A percentile compares a stretch with the other conserved stretches of the same genome.
These are phyloP conservation scores for Xiphophorus hellerii DNA, from an alignment of 2,113 vertebrate species.

Conservation along the genomic window DNA sequence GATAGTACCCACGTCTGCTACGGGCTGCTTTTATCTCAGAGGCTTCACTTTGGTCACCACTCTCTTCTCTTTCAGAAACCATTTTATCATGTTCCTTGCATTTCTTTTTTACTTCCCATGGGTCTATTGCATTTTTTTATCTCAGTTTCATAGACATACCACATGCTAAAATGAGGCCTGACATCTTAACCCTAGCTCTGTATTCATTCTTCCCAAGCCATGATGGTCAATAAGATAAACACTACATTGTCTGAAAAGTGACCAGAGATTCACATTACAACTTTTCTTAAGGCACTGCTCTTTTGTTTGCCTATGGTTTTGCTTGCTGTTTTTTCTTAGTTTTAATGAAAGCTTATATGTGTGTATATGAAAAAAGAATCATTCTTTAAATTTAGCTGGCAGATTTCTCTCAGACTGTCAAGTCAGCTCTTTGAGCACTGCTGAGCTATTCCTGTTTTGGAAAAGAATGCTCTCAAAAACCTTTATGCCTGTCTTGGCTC, in stretches of 20 bases:
- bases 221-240: conserved; percentile 25
- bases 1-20: conserved; percentile 7
- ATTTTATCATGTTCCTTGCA: conserved; percentile 3
- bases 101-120: conserved; percentile 1
- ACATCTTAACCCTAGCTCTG: conserved; percentile 50
- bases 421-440: conserved; percentile 58
- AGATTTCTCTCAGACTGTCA: conserved; percentile 62
- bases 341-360: conserved; percentile 10
- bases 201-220: conserved; percentile 38
- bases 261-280: conserved; percentile 46
- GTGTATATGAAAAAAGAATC: conserved; percentile 24
- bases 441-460: conserved; percentile 66
- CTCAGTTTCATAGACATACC: too few relatives aligned
- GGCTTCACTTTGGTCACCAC: not conserved
- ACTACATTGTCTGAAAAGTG: conserved; percentile 32
- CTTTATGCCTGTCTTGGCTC: conserved; percentile 64
- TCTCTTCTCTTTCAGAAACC: conserved; percentile 1
- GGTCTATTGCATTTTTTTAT: conserved; percentile 2
- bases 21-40: conserved; percentile 7
- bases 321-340: conserved; percentile 17
- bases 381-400: conserved; percentile 69
- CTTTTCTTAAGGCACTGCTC: conserved; percentile 15
- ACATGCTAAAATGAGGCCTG: conserved; percentile 5
- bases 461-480: conserved; percentile 68
- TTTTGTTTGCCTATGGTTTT: conserved; percentile 42